These are phyloP conservation scores for Propithecus perrieri DNA, from an alignment of 2,797 vertebrate genomes.

Conservation along the genomic window DNA sequence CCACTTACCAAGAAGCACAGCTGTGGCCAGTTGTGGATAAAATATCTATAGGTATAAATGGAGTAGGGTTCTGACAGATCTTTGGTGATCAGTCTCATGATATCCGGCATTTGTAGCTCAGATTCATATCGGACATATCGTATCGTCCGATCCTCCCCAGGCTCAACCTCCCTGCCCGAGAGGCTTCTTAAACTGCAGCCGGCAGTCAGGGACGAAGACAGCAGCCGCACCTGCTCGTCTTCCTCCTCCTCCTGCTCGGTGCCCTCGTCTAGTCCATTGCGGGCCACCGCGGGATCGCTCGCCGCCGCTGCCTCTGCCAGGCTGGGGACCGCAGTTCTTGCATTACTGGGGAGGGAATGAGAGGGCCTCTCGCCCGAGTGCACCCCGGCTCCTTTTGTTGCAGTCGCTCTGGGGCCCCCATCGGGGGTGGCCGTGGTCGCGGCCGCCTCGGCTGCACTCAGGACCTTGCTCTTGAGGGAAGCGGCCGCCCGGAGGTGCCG, in stretches of 20 bases:
- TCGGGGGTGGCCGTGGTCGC: constrained; percentile 79
- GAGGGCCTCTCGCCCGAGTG: constrained; percentile 77
- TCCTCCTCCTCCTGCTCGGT: constrained; percentile 72
- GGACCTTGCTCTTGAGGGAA: constrained; percentile 87
- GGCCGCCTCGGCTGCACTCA: constrained; percentile 72
- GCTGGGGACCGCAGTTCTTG: constrained; percentile 81
- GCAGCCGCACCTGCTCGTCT: constrained; percentile 83
- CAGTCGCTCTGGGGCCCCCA: constrained; percentile 83
- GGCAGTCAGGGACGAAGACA: constrained; percentile 84
- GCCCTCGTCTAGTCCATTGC: constrained; percentile 78
- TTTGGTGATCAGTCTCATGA: constrained; percentile 99
- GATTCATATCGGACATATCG: constrained; percentile 98
- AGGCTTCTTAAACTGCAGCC: constrained; percentile 85
- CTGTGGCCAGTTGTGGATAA: constrained; percentile 99
- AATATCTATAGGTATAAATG: constrained; percentile 99
- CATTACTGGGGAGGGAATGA: constrained; percentile 70
- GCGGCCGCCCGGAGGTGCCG: constrained; percentile 85
- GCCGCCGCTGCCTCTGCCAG: constrained; percentile 55
- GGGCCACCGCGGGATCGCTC: constrained; percentile 70
- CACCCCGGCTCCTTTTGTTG: constrained; percentile 84
- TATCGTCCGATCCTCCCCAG: constrained; percentile 90
- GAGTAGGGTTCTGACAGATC: constrained; percentile 99
- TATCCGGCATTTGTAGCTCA: constrained; percentile 99
- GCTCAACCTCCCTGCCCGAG: constrained; percentile 78
- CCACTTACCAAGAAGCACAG: constrained; percentile 99